These are phyloP conservation scores for Melanotaenia boesemani DNA, from an alignment of 2,797 vertebrate species.

Conservation along the genomic window DNA sequence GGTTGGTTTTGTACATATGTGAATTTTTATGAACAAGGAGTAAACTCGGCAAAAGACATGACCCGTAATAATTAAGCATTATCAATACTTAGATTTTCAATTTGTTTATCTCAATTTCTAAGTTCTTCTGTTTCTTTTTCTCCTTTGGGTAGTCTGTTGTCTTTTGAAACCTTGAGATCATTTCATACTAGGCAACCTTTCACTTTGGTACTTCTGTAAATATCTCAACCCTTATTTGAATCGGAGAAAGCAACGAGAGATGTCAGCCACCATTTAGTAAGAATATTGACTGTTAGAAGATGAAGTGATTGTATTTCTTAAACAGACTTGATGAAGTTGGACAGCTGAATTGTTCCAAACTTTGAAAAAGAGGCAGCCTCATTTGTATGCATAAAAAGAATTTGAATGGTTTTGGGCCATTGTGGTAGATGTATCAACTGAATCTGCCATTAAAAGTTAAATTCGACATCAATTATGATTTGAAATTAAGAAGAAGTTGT, in stretches of 20 bases:
- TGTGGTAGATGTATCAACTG: not conserved
- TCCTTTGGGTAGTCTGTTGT: slow-evolving; percentile 9
- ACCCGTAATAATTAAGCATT: slow-evolving; percentile 7
- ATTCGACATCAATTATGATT: not conserved
- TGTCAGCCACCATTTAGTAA: slow-evolving; percentile 57
- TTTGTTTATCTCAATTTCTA: slow-evolving; percentile 6
- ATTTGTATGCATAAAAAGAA: not conserved
- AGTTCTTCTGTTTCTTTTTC: slow-evolving; percentile 1
- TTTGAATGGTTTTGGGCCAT: slow-evolving; percentile 11
- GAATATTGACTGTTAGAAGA: slow-evolving; percentile 51
- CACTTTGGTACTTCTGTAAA: slow-evolving; percentile 55
- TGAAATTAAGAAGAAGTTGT: slow-evolving; percentile 3
- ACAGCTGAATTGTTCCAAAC: slow-evolving; percentile 1
- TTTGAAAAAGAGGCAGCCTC: not conserved
- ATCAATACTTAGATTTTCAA: not conserved
- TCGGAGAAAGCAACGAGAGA: slow-evolving; percentile 19
- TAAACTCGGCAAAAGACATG: slow-evolving; percentile 14
- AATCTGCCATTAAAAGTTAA: not conserved
- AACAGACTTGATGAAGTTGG: not conserved
- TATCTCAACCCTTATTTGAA: slow-evolving; percentile 52
- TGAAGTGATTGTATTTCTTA: slow-evolving; percentile 62
- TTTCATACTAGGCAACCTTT: slow-evolving; percentile 22
- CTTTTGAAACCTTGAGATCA: not conserved
- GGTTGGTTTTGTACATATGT: slow-evolving; percentile 37
- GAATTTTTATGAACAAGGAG: slow-evolving; percentile 29